These are phyloP conservation scores for Macrotis lagotis DNA, from an alignment of 2,113 vertebrate species.

Conservation along the genomic window DNA sequence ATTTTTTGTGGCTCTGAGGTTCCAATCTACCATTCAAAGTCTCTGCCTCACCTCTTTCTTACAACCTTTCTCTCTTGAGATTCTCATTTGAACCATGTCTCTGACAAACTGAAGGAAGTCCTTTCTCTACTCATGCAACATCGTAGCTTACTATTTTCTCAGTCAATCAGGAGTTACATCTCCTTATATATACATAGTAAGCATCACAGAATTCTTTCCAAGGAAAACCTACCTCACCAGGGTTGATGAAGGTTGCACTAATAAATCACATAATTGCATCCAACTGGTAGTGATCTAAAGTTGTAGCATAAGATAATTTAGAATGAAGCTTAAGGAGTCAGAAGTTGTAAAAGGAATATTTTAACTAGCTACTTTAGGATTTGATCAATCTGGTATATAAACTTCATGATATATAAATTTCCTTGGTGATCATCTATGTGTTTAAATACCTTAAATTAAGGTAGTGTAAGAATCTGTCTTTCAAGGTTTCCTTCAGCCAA, in stretches of 20 bases:
- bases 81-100: background rate
- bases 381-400: background rate
- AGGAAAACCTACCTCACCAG: background rate
- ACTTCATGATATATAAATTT: background rate
- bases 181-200: background rate
- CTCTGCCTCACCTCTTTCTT: background rate
- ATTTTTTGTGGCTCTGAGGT: background rate
- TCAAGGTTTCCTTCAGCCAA: background rate
- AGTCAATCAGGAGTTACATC: background rate
- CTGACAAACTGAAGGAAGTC: background rate
- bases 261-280: background rate
- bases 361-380: background rate
- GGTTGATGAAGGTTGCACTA: background rate
- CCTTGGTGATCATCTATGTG: background rate
- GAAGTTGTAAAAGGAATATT: background rate
- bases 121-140: background rate
- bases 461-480: background rate
- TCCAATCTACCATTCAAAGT: background rate
- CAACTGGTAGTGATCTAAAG: background rate
- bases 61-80: background rate
- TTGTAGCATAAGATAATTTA: background rate
- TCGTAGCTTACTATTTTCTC: background rate
- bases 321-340: background rate
- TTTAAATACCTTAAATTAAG: background rate
- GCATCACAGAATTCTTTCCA: background rate